These are phyloP conservation scores for Smittia sp. DNA, from an alignment of 2,888 invertebrate species.

Conservation along the genomic window DNA sequence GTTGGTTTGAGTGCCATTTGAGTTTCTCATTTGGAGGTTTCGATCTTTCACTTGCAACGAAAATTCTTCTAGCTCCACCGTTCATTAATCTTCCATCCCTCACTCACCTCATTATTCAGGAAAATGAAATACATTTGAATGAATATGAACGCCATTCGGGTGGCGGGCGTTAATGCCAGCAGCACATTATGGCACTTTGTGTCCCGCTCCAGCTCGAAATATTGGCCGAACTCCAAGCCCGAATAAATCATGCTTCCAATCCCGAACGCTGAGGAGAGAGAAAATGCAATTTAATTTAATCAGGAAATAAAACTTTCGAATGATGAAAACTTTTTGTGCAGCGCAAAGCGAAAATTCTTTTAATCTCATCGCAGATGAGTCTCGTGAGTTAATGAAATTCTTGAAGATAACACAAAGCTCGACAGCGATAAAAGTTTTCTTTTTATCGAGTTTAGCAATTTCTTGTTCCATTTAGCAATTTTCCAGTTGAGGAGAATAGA, in stretches of 20 bases:
- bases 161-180: slow-evolving; percentile 84
- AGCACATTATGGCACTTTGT: slow-evolving; percentile 90
- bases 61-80: no score
- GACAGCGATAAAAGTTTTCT: background rate
- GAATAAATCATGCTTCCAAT: slow-evolving; percentile 97
- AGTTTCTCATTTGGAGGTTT: no score
- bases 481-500: no score
- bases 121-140: slow-evolving; percentile 98
- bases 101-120: slow-evolving; percentile 85
- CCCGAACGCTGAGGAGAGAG: slow-evolving; percentile 74
- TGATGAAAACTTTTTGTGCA: background rate
- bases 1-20: no score
- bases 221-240: slow-evolving; percentile 90
- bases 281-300: slow-evolving; percentile 7
- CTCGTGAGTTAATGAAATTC: no score
- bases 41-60: no score
- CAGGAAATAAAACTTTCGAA: slow-evolving; percentile 30
- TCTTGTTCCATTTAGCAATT: no score
- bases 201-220: slow-evolving; percentile 86
- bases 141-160: slow-evolving; percentile 93
- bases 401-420: background rate
- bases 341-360: no score
- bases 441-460: no score
- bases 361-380: no score
- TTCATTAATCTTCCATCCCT: no score